Conservation (phyloP, 2,113 vertebrate genomes). For the Falcunculus frontatus region DNA sequence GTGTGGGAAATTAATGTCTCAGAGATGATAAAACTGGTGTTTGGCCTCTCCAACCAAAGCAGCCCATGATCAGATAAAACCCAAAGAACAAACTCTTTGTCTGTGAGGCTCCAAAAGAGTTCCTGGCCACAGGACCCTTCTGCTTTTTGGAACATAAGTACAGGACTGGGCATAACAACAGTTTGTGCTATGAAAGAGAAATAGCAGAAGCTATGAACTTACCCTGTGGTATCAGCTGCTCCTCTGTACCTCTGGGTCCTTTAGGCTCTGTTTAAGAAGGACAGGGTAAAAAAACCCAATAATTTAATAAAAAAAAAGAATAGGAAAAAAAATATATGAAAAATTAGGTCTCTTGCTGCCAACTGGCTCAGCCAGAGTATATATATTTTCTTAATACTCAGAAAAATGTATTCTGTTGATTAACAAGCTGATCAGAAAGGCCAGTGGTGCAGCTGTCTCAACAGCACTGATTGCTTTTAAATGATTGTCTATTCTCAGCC, state of each 20-base stretch:
- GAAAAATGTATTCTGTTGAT: conserved; percentile 43
- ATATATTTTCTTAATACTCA: conserved; percentile 23
- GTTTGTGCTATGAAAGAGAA: not conserved
- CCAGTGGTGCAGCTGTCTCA: conserved; percentile 54
- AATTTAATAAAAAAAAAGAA: not conserved
- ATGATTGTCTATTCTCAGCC: conserved; percentile 11
- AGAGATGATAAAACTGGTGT: not conserved
- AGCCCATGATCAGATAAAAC: not conserved
- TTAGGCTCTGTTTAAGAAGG: conserved; percentile 17
- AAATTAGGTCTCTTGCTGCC: conserved; percentile 21
- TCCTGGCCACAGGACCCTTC: not conserved
- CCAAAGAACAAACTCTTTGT: not conserved
- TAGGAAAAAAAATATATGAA: not conserved
- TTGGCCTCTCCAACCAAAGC: not conserved
- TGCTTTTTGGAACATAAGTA: not conserved
- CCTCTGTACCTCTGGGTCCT: conserved; percentile 36
- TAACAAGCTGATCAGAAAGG: conserved; percentile 46
- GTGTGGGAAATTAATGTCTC: not conserved
- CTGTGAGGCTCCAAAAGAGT: not conserved
- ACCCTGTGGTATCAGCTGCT: conserved; percentile 49
- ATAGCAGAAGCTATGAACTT: not conserved
- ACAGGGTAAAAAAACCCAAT: not conserved
- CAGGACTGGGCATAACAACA: not conserved
- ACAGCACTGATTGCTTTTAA: conserved; percentile 39
- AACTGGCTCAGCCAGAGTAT: not conserved